phyloP scores from a whole-genome alignment of 2,888 invertebrate genomes.

The Mesorhabditis spiculigera region DNA sequence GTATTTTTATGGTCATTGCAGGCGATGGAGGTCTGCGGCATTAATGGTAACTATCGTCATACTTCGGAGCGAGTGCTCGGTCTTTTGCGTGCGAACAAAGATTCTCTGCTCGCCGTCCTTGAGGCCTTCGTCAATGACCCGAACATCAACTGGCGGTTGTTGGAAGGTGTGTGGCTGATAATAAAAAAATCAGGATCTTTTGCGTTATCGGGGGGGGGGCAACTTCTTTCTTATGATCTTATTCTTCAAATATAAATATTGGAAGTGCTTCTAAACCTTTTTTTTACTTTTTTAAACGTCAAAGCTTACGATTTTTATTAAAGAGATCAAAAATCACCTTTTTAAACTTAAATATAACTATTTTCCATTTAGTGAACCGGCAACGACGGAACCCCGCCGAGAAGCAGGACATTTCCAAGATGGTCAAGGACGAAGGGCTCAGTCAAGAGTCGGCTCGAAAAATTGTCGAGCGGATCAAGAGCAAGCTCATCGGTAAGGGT shows the following conservation, averaged over 20 bases:
- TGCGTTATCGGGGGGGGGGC: too few relatives aligned
- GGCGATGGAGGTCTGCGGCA: slow-evolving; percentile 79
- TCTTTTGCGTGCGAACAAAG: slow-evolving; percentile 60
- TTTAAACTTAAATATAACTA: too few relatives aligned
- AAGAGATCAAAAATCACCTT: too few relatives aligned
- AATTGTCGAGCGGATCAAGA: slow-evolving; percentile 44
- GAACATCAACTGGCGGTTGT: slow-evolving; percentile 90
- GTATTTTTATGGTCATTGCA: slow-evolving; percentile 15
- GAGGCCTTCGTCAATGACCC: slow-evolving; percentile 99
- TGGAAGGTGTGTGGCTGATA: slow-evolving; percentile 62
- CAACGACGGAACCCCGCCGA: slow-evolving; percentile 19
- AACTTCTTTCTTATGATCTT: background rate
- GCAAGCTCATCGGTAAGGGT: slow-evolving; percentile 41
- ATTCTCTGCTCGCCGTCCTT: slow-evolving; percentile 97
- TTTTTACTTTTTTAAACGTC: too few relatives aligned
- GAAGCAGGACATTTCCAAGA: slow-evolving; percentile 17
- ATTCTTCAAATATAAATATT: too few relatives aligned
- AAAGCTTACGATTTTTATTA: too few relatives aligned
- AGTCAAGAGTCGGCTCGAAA: slow-evolving; percentile 16
- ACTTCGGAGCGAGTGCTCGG: slow-evolving; percentile 98
- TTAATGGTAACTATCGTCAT: slow-evolving; percentile 91
- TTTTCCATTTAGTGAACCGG: slow-evolving; percentile 10
- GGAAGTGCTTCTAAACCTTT: too few relatives aligned
- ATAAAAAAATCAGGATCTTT: background rate
- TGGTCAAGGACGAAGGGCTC: slow-evolving; percentile 20